phyloP scores from a whole-genome alignment of 2,113 vertebrate genomes.

The Labrus mixtus region DNA sequence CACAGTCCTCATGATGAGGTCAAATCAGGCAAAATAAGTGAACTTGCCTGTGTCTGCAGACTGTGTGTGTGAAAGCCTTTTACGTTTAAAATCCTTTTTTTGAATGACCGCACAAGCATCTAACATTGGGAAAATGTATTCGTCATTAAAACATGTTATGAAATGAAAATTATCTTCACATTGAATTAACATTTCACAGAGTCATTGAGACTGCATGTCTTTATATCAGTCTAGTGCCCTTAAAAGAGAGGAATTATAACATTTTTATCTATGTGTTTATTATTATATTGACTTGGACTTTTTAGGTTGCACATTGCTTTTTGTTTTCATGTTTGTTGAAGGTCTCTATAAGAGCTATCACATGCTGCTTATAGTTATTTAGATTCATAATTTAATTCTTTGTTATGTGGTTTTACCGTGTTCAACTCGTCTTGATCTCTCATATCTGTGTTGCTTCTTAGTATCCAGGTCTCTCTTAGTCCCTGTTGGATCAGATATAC shows the following conservation, averaged over 20 bases:
- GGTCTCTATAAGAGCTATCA: neutral
- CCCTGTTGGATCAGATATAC: conserved; percentile 48
- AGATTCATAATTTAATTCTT: neutral
- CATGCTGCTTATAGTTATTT: neutral
- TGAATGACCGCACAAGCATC: too few relatives aligned
- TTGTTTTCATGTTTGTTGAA: neutral
- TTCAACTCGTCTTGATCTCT: conserved; percentile 18
- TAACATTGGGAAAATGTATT: too few relatives aligned
- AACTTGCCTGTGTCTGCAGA: neutral
- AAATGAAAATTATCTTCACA: too few relatives aligned
- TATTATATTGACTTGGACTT: too few relatives aligned
- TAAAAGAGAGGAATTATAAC: too few relatives aligned
- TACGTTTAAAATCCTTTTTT: too few relatives aligned
- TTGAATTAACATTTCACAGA: too few relatives aligned
- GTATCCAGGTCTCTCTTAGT: conserved; percentile 2
- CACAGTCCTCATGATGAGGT: neutral
- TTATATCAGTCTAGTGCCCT: too few relatives aligned
- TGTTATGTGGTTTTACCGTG: conserved; percentile 7
- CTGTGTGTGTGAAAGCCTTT: too few relatives aligned
- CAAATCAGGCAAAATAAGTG: neutral
- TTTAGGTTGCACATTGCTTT: neutral
- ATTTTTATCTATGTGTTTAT: too few relatives aligned
- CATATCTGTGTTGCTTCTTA: conserved; percentile 33
- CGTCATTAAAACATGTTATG: too few relatives aligned
- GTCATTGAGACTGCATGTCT: too few relatives aligned